Evolutionary conservation across 2,888 invertebrate species (phyloP).

Genomic region (Drosophila neotestacea): DNA sequence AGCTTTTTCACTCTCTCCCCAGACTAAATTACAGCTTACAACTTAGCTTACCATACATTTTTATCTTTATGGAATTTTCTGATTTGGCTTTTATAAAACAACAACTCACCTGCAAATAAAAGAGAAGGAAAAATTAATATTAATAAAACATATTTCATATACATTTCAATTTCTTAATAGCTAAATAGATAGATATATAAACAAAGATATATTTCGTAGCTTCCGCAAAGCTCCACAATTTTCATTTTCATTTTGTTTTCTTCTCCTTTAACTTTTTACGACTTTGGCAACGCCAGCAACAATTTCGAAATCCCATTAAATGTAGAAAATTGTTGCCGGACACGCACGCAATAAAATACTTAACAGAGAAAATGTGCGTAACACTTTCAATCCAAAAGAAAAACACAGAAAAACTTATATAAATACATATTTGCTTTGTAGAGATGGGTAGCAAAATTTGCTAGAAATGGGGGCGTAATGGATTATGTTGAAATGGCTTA

Average conservation of each 20-base stretch:
- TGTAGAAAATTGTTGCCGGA: conserved; percentile 63
- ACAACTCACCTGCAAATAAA: conserved; percentile 65
- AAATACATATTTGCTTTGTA: background rate
- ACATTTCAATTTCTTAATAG: conserved; percentile 1
- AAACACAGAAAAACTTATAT: conserved; percentile 12
- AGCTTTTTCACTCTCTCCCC: conserved; percentile 34
- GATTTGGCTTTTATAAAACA: background rate
- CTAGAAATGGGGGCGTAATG: conserved; percentile 21
- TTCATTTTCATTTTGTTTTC: conserved; percentile 11
- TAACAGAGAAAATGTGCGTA: conserved; percentile 63
- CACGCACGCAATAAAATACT: conserved; percentile 67
- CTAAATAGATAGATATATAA: conserved; percentile 8
- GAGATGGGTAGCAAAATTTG: conserved; percentile 15
- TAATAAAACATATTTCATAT: conserved; percentile 26
- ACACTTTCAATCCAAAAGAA: conserved; percentile 32
- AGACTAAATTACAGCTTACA: conserved; percentile 6
- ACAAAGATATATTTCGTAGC: background rate
- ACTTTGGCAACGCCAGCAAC: conserved; percentile 64
- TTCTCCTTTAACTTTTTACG: conserved; percentile 49
- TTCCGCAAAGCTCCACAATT: conserved; percentile 45
- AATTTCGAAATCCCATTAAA: conserved; percentile 65
- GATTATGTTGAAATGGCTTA: conserved; percentile 25
- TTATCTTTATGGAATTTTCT: background rate
- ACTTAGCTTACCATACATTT: conserved; percentile 42
- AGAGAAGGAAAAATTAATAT: conserved; percentile 19